Evolutionary conservation across 2,113 vertebrate genomes (phyloP), one percentile per base, ranked within the genome.

Genomic region (Rhinogobius similis): DNA sequence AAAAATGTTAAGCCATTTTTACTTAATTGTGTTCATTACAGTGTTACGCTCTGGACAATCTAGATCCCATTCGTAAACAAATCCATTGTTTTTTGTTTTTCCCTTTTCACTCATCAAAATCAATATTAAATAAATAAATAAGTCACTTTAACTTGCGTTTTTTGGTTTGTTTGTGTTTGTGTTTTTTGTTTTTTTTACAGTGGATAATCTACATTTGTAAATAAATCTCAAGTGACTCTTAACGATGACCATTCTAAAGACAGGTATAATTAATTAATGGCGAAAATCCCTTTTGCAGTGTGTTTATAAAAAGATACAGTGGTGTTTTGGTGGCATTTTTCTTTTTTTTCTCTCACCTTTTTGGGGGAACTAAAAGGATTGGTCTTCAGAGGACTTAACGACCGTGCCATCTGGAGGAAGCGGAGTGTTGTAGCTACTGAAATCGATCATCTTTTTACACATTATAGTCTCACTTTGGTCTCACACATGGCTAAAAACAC

Each of bases 381-480:
- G 84, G 76, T 82, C 85, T 88, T 86, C 84, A 81, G 75, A 87
- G 72, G 82, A 84, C 80, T 80, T 84, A 87, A 90, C 75, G 77
- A 79, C 81, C 79, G 21, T 88, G 84, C 92, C 89, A 90, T 90
- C 91, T 91, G 90, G 81, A 88, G 79, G 82, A 50, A 81, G 75
- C 75, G 70, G 80, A 82, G 75, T 81, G 81, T 65, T 70, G 80
- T 87, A 86, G 82, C 72, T 73, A 69, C 86, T 82, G 83, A 86
- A 82, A 90, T 92, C 81, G 75, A 91, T 92, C 88, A 89, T 91
- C 79, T 83, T 89, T 89, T 90, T 86, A 85, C 66, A 62, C 82
- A 81, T 85, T 82, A 62, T 82, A 62, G 71, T 75, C 72, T 85
- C 79, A 75, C 90, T 82, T 85, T 82, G 63, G 71, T 77, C 75